Evolutionary conservation across 2,113 vertebrate species (phyloP), one percentile per base, ranked within the genome.

Genomic region (Perca fluviatilis): DNA sequence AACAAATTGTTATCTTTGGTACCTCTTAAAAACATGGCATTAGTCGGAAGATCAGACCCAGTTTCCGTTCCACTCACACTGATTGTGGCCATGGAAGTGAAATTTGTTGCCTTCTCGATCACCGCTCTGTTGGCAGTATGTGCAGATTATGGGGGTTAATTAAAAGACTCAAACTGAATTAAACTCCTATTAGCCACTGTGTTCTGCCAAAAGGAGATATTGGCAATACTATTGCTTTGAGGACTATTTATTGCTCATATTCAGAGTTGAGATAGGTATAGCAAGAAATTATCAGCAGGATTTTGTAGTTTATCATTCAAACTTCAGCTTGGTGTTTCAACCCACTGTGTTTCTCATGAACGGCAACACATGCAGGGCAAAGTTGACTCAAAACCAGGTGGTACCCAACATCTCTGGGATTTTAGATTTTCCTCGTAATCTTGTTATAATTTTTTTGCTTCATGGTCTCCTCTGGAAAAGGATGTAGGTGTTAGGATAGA

Each of bases 1-100:
- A 88, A 79, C 85, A 84, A 87, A 92, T 91, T 89, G 89, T 81
- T 91, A 75, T 89, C 53, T 77, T 85, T 83, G 36, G 63, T 68
- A 25, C 66, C 64, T 61, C 67, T 80, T 89, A 85, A 87, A 87
- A 83, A 70, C 74, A 67, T 66, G 69, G 68, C 51, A 86, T 90
- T 90, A 90, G 80, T 79, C 7, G 18, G 81, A 72, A 43, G 60
- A 69, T 84, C 68, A 5, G 74, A 74, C 73, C 61, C 64, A 63
- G 60, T 88, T 89, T 89, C 82, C 78, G 25, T 54, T 86, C 33
- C 46, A 47, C 63, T 86, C 27, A 46, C 50, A 23, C 30, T 82
- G 82, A 82, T 68, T 77, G 40, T 85, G 70, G 19, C 77, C 54
- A 15, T 58, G 21, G 47, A 80, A 82, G 58, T 58, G 69, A 77